Evolutionary conservation across 2,797 vertebrate species (phyloP).

Genomic region (Protosalanx chinensis): DNA sequence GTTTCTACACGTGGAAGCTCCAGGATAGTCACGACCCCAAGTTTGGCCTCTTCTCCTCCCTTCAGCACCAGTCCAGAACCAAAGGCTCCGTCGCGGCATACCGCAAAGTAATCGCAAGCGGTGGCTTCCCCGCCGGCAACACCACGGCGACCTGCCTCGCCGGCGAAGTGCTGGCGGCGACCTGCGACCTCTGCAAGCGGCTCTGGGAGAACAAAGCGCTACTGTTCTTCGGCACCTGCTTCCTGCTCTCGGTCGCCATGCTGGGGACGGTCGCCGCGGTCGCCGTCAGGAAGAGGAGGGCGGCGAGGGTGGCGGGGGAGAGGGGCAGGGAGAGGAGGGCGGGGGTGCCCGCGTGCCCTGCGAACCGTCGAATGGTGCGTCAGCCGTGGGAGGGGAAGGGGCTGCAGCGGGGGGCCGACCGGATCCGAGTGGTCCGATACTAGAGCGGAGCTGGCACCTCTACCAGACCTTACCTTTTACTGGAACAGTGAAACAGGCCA

Average conservation of each 20-base stretch:
- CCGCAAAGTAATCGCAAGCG: slow-evolving; percentile 73
- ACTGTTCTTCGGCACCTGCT: slow-evolving; percentile 82
- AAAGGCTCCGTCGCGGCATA: slow-evolving; percentile 83
- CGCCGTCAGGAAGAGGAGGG: slow-evolving; percentile 29
- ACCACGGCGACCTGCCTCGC: slow-evolving; percentile 53
- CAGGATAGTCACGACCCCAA: slow-evolving; percentile 80
- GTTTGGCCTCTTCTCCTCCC: slow-evolving; percentile 86
- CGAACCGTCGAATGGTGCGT: slow-evolving; percentile 24
- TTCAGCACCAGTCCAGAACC: slow-evolving; percentile 74
- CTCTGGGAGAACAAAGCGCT: slow-evolving; percentile 78
- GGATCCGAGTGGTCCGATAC: slow-evolving; percentile 6
- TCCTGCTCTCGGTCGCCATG: slow-evolving; percentile 73
- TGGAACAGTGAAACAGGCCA: slow-evolving; percentile 4
- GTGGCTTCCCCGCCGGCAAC: slow-evolving; percentile 71
- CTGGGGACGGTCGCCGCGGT: slow-evolving; percentile 70
- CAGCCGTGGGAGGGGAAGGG: slow-evolving; percentile 28
- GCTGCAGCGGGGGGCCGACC: slow-evolving; percentile 24
- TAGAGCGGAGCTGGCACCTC: neutral
- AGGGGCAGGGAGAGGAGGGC: slow-evolving; percentile 56
- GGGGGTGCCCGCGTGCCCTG: slow-evolving; percentile 42
- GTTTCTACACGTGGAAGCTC: slow-evolving; percentile 89
- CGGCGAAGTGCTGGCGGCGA: neutral
- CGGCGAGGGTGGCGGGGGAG: slow-evolving; percentile 65
- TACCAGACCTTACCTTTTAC: neutral
- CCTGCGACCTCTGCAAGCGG: slow-evolving; percentile 73